Conservation (phyloP, 2,113 vertebrate species). For the Arothron firmamentum region DNA sequence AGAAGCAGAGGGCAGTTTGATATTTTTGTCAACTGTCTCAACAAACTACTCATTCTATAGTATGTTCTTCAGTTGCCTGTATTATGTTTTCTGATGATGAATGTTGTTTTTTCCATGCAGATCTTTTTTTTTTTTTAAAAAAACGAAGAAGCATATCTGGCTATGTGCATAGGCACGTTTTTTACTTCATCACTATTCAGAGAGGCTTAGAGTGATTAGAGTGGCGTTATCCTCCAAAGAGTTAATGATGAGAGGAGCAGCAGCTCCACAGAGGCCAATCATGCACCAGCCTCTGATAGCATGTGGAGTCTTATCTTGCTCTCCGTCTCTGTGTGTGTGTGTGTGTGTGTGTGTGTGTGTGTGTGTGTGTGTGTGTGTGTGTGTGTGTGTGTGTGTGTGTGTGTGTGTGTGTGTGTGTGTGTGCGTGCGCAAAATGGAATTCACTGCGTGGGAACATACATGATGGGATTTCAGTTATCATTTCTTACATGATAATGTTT, state of each 20-base stretch:
- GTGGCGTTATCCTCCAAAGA: conserved; percentile 63
- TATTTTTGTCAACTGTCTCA: too few relatives aligned
- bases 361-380: conserved; percentile 10
- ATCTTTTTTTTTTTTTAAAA: too few relatives aligned
- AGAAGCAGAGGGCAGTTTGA: too few relatives aligned
- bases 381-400: conserved; percentile 10
- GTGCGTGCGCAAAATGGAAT: conserved; percentile 17
- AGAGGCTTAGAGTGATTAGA: conserved; percentile 71
- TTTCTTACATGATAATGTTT: conserved; percentile 46
- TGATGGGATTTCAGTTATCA: conserved; percentile 53
- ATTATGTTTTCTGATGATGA: too few relatives aligned
- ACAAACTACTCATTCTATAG: too few relatives aligned
- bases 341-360: conserved; percentile 10
- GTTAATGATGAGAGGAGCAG: conserved; percentile 72
- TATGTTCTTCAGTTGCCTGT: too few relatives aligned
- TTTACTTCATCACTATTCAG: conserved; percentile 67
- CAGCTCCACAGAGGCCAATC: conserved; percentile 71
- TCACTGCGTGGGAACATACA: conserved; percentile 52
- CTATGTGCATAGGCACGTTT: conserved; percentile 64
- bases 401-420: conserved; percentile 16
- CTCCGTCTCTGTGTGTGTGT: conserved; percentile 26
- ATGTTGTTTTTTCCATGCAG: too few relatives aligned
- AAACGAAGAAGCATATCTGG: conserved; percentile 26
- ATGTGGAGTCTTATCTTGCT: conserved; percentile 54
- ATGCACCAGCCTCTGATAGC: conserved; percentile 57